Evolutionary conservation across 2,113 vertebrate genomes (phyloP).

Genomic region (Tupaia chinensis): DNA sequence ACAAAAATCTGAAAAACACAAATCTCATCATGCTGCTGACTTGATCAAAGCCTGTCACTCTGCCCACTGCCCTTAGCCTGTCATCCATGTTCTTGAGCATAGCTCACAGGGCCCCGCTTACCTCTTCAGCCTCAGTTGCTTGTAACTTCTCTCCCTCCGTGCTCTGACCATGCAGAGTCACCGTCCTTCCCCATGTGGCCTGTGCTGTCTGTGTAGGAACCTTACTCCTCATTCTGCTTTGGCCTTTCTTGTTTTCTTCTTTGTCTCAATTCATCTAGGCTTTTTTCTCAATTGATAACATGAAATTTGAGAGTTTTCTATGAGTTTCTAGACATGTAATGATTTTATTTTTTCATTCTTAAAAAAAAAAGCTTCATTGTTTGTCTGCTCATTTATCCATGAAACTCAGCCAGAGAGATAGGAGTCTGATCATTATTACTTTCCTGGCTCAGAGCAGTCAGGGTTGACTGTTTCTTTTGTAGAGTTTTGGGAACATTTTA

Average conservation of each 20-base stretch:
- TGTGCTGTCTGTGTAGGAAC: neutral
- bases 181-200: neutral
- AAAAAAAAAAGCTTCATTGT: constrained; percentile 27
- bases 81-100: neutral
- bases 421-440: neutral
- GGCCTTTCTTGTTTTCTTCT: constrained; percentile 7
- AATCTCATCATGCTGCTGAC: neutral
- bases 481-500: constrained; percentile 5
- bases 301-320: constrained; percentile 1
- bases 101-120: neutral
- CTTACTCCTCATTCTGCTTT: neutral
- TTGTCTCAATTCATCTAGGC: neutral
- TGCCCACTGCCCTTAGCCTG: neutral
- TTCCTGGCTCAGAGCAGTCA: neutral
- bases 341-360: constrained; percentile 4
- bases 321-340: neutral
- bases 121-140: neutral
- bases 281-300: neutral
- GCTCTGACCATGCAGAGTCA: neutral
- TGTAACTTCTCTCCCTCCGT: neutral
- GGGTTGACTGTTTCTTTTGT: neutral
- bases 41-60: constrained; percentile 14
- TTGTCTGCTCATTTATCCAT: neutral
- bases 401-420: neutral
- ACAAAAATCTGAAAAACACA: neutral